Evolutionary conservation across 1,140 invertebrate genomes (phyloP).

Genomic region (Calephelis nemesis): DNA sequence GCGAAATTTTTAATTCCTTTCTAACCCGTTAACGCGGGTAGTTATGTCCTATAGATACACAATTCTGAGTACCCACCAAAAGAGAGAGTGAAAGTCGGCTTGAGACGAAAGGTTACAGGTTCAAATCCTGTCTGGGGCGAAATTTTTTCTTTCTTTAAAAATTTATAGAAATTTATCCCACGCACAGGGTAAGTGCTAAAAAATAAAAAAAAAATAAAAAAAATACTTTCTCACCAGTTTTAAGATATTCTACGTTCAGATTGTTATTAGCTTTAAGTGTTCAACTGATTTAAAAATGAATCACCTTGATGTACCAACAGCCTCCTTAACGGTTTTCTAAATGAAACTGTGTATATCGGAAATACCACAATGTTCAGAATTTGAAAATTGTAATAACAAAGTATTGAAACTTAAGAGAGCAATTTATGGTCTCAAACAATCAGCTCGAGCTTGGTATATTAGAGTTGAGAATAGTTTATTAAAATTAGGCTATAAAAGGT

Average conservation of each 20-base stretch:
- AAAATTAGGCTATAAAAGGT: slow-evolving; percentile 21
- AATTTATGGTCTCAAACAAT: slow-evolving; percentile 31
- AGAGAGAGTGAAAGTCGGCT: no score
- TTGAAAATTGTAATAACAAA: slow-evolving; percentile 3
- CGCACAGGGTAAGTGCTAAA: no score
- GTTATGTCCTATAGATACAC: no score
- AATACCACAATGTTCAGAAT: slow-evolving; percentile 12
- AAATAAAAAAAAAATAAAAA: no score
- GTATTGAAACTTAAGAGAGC: slow-evolving; percentile 26
- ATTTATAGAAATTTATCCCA: no score
- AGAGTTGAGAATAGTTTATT: slow-evolving; percentile 26
- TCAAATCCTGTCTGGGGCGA: no score
- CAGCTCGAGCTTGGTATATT: slow-evolving; percentile 26
- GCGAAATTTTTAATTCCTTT: no score
- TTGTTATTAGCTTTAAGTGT: slow-evolving; percentile 32
- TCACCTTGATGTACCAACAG: slow-evolving; percentile 30
- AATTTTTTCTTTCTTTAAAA: no score
- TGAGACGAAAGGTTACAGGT: no score
- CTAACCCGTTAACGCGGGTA: no score
- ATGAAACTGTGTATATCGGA: slow-evolving; percentile 27
- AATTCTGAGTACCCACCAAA: no score
- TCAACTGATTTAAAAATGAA: slow-evolving; percentile 21
- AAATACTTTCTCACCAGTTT: slow-evolving; percentile 29
- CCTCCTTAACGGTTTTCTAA: slow-evolving; percentile 26
- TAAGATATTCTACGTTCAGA: slow-evolving; percentile 23